These are phyloP conservation scores for Ceratina japonica DNA, from an alignment of 1,140 invertebrate genomes.

Conservation along the genomic window DNA sequence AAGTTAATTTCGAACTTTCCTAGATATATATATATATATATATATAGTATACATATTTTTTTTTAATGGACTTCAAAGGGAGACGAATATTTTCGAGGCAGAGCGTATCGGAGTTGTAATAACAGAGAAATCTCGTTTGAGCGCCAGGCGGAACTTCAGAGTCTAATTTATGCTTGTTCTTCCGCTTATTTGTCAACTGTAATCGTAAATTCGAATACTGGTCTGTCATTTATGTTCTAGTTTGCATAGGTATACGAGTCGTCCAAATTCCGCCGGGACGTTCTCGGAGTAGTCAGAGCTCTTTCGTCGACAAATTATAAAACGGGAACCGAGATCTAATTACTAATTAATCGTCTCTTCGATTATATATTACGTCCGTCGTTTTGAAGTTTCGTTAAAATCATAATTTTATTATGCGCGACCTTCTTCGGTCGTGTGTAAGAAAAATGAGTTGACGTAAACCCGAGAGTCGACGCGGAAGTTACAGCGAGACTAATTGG, in stretches of 20 bases:
- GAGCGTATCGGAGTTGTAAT: too few relatives aligned
- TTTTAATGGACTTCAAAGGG: not conserved
- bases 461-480: not conserved
- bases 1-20: conserved; percentile 21
- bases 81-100: not conserved
- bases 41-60: not conserved
- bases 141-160: not conserved
- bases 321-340: too few relatives aligned
- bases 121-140: not conserved
- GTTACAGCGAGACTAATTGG: conserved; percentile 32
- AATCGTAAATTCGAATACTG: not conserved
- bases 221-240: not conserved
- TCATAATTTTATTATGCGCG: not conserved
- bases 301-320: too few relatives aligned
- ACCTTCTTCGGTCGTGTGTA: not conserved
- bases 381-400: too few relatives aligned
- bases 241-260: not conserved
- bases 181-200: not conserved
- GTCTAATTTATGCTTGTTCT: not conserved
- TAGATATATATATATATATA: too few relatives aligned
- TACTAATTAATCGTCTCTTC: too few relatives aligned
- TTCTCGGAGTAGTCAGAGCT: too few relatives aligned
- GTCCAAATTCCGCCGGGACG: not conserved
- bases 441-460: not conserved
- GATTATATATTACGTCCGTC: too few relatives aligned